Base-by-base conservation (phyloP, 2,888 invertebrate species). In the Xanthorhoe spadicearia region DNA sequence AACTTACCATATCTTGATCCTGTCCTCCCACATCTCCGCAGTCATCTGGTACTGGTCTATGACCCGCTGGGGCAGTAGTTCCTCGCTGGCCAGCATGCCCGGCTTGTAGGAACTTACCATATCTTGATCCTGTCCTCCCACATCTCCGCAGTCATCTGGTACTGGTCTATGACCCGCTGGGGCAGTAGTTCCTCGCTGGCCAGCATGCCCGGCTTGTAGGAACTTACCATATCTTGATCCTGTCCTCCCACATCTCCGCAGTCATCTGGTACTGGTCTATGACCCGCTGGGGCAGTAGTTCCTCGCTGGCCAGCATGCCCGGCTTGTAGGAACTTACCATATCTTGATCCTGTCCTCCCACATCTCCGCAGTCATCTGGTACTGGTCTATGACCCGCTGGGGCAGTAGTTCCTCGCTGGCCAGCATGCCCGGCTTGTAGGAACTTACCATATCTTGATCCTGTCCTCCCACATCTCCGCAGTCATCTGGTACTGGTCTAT, bases 11-110 rank as follows among this genome's bases (percentile, higher is more conserved):
- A n/a, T n/a, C n/a, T n/a, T n/a, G 74, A 99, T 99, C 72, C 99
- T 94, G 81, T 99, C 99, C 83, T 99, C 98, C 99, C 99, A 99
- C 99, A 99, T 99, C 85, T 98, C 98, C 0, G 98, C 96, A 7
- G 99, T 99, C 99, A 99, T 99, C 93, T 99, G 99, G 88, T 99
- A 99, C 86, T 99, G 99, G 90, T 98, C 98, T 58, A 99, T 98
- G 7, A 99, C 99, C 54, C 99, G 93, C 86, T 98, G 98, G 0
- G 99, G 99, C 68, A 99, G 90, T 18, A 99, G 93, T 83, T 98
- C 97, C 83, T 99, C 99, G 80, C 96, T 96, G 0, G 98, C 97
- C 61, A 99, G 89, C 96, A 98, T 97, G 43, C 97, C 98, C 0
- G 98, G 97, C 81, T 98, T 97, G 87, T 97, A 98, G 5, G 92